Evolutionary conservation across 2,797 vertebrate species (phyloP).

Genomic region (Sternarchorhynchus goeldii): DNA sequence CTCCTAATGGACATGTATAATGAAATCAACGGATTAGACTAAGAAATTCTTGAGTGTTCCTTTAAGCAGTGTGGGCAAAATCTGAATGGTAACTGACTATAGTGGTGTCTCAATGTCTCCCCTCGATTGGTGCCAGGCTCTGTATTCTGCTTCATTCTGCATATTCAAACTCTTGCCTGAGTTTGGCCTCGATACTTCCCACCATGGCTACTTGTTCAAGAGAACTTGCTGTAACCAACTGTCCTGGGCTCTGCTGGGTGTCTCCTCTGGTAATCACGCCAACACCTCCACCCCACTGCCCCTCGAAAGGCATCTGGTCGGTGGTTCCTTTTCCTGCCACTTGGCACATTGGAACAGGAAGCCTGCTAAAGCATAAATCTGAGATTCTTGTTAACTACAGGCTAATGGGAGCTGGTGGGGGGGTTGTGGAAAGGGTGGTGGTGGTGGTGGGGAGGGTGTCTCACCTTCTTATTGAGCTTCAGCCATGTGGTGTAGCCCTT

Average conservation of each 20-base stretch:
- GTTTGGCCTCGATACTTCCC: conserved; percentile 59
- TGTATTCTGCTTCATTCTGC: not conserved
- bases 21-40: too few species aligned
- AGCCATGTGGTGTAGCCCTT: conserved; percentile 97
- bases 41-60: too few species aligned
- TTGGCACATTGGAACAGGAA: conserved; percentile 49
- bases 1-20: too few species aligned
- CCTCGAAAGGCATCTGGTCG: conserved; percentile 3
- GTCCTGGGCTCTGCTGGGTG: not conserved
- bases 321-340: conserved; percentile 30
- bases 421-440: not conserved
- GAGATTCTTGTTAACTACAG: conserved; percentile 45
- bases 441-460: conserved; percentile 29
- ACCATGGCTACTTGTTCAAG: conserved; percentile 42
- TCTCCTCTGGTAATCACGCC: not conserved
- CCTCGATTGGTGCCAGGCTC: not conserved
- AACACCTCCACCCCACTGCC: conserved; percentile 5
- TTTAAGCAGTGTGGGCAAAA: not conserved
- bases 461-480: conserved; percentile 97
- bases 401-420: conserved; percentile 18
- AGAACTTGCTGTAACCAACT: conserved; percentile 44
- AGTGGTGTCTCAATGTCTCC: not conserved
- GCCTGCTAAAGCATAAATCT: conserved; percentile 49
- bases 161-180: conserved; percentile 1
- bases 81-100: not conserved